phyloP scores from a whole-genome alignment of 2,113 vertebrate species.

The Nerophis ophidion region DNA sequence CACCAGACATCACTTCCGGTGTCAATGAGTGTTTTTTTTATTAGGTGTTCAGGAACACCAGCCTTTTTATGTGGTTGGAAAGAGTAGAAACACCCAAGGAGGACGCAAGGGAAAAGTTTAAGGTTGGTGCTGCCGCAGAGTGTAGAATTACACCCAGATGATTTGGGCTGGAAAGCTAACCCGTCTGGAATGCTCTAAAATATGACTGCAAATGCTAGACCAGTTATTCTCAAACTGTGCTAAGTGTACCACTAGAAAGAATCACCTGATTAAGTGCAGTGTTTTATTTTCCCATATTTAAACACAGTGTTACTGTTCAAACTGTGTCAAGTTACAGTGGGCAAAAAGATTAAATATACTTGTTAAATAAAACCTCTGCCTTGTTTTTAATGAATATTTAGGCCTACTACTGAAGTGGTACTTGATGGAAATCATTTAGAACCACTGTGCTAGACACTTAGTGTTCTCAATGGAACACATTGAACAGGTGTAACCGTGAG shows the following conservation, averaged over 20 bases:
- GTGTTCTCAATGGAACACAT: no score
- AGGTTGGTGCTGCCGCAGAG: background rate
- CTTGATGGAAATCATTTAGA: no score
- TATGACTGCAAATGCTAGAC: background rate
- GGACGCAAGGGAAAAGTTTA: background rate
- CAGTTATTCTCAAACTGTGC: background rate
- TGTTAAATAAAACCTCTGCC: no score
- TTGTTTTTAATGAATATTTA: no score
- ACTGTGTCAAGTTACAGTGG: no score
- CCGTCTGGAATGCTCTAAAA: constrained; percentile 14
- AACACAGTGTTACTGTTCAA: no score
- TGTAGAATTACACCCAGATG: constrained; percentile 24
- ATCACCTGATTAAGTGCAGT: no score
- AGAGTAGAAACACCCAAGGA: background rate
- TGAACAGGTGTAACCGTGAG: constrained; percentile 1
- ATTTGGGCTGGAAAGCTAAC: constrained; percentile 1
- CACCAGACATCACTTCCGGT: background rate
- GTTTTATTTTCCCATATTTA: no score
- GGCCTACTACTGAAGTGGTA: no score
- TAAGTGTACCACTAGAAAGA: no score
- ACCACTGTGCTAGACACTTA: no score
- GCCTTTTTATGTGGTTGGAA: background rate
- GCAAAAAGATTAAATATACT: no score
- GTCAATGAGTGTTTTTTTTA: background rate
- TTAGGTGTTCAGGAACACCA: background rate